These are phyloP conservation scores for Caenorhabditis sp. DNA, from an alignment of 2,888 invertebrate genomes.

Conservation along the genomic window DNA sequence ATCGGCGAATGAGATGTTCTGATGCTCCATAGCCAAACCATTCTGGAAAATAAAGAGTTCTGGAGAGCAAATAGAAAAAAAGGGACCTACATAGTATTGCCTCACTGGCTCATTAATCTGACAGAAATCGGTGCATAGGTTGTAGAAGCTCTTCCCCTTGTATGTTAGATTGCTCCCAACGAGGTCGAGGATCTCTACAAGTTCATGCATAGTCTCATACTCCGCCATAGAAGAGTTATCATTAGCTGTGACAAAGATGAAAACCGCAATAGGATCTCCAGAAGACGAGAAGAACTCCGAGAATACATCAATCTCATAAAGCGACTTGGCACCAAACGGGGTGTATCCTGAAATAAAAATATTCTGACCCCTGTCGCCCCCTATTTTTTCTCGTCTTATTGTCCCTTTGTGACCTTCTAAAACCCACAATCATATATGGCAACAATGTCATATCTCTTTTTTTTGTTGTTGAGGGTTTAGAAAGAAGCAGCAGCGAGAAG, in stretches of 20 bases:
- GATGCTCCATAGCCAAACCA: constrained; percentile 47
- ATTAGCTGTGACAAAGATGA: constrained; percentile 59
- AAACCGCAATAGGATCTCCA: constrained; percentile 59
- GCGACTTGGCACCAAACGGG: constrained; percentile 61
- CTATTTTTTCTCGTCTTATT: not conserved
- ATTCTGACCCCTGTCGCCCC: not conserved
- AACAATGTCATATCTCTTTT: not conserved
- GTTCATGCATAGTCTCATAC: constrained; percentile 54
- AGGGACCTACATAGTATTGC: constrained; percentile 54
- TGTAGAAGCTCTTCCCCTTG: constrained; percentile 52
- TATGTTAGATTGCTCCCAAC: constrained; percentile 51
- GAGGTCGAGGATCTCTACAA: constrained; percentile 55
- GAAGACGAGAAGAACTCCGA: constrained; percentile 54
- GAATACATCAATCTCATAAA: constrained; percentile 54
- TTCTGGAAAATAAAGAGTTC: constrained; percentile 39
- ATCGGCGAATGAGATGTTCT: constrained; percentile 24
- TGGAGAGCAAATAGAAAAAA: not conserved
- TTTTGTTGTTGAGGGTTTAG: not conserved
- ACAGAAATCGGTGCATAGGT: constrained; percentile 65
- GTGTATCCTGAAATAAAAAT: constrained; percentile 58
- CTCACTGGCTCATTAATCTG: constrained; percentile 64
- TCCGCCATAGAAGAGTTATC: constrained; percentile 57
- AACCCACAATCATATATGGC: constrained; percentile 1
- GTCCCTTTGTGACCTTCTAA: not conserved
- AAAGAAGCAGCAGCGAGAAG: constrained; percentile 1